A percentile compares a stretch with the other conserved stretches of the same genome.
phyloP scores from a whole-genome alignment of 2,797 vertebrate species.

The Rhinatrema bivittatum region DNA sequence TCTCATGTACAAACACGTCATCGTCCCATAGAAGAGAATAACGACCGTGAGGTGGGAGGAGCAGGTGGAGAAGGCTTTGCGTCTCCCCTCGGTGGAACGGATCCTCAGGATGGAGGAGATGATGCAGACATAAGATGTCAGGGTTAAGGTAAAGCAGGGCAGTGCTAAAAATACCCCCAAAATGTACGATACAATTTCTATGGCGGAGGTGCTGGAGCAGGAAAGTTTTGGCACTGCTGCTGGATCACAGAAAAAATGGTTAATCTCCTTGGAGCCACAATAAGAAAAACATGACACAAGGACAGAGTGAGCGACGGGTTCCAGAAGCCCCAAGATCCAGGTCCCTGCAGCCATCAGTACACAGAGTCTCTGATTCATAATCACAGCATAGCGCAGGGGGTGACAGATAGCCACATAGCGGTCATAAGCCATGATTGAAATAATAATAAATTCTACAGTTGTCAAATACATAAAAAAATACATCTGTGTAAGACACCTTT shows the following conservation, averaged over 20 bases:
- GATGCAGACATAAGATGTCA: too few relatives aligned
- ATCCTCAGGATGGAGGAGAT: too few relatives aligned
- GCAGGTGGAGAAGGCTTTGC: too few relatives aligned
- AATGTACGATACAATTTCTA: background rate
- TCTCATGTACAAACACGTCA: too few relatives aligned
- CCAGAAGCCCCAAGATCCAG: constrained; percentile 21
- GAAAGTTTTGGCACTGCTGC: too few relatives aligned
- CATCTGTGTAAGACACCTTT: constrained; percentile 14
- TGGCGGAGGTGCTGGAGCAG: constrained; percentile 1
- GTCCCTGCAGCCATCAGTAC: constrained; percentile 4
- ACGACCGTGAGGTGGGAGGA: constrained; percentile 15
- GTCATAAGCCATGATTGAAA: constrained; percentile 28
- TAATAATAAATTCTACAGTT: constrained; percentile 27
- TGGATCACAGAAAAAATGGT: too few relatives aligned
- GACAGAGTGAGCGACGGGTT: too few relatives aligned
- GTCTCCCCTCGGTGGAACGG: too few relatives aligned
- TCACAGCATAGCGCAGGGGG: too few relatives aligned
- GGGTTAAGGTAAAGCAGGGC: background rate
- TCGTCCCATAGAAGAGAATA: constrained; percentile 11
- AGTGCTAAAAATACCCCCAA: background rate
- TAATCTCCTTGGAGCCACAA: constrained; percentile 1
- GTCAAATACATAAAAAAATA: constrained; percentile 24
- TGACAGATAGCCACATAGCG: too few relatives aligned
- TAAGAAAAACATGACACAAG: too few relatives aligned
- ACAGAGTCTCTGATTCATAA: too few relatives aligned